These are phyloP conservation scores for Auanema sp. DNA, from an alignment of 2,888 invertebrate species.

Conservation along the genomic window DNA sequence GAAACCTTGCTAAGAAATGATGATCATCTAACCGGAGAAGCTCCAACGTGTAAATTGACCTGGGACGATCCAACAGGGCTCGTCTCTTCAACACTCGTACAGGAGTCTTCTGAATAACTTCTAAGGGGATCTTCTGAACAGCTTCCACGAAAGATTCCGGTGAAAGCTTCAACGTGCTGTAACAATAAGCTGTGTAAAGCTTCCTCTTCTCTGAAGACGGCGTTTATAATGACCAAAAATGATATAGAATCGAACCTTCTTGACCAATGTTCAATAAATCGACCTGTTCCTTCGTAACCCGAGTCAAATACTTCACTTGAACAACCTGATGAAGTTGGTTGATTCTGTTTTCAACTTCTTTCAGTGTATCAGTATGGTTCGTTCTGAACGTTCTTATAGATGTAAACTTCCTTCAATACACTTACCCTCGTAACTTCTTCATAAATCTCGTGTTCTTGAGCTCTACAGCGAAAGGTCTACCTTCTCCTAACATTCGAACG, in stretches of 20 bases:
- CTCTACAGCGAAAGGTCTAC: conserved; percentile 90
- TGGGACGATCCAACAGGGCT: conserved; percentile 52
- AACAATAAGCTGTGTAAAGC: conserved; percentile 58
- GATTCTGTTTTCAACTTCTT: conserved; percentile 30
- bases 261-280: conserved; percentile 53
- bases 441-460: conserved; percentile 69
- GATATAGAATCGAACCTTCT: conserved; percentile 40
- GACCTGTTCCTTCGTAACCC: conserved; percentile 37
- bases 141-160: conserved; percentile 25
- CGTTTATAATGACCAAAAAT: background rate
- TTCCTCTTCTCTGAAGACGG: conserved; percentile 58
- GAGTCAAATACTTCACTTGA: conserved; percentile 35
- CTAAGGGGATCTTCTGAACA: conserved; percentile 19
- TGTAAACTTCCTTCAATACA: background rate
- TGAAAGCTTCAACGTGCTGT: conserved; percentile 48
- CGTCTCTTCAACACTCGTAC: conserved; percentile 59
- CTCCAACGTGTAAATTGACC: conserved; percentile 48
- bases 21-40: conserved; percentile 48
- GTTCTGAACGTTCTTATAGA: conserved; percentile 13
- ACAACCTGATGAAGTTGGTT: conserved; percentile 39
- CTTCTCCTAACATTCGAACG: conserved; percentile 81
- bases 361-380: conserved; percentile 26
- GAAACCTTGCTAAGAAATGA: conserved; percentile 41
- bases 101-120: conserved; percentile 42
- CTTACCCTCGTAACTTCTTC: conserved; percentile 26